Percentiles rank a stretch among this genome's conserved stretches.
Conservation (phyloP, 1,140 invertebrate genomes). For the Pachypeltis micranthus region DNA sequence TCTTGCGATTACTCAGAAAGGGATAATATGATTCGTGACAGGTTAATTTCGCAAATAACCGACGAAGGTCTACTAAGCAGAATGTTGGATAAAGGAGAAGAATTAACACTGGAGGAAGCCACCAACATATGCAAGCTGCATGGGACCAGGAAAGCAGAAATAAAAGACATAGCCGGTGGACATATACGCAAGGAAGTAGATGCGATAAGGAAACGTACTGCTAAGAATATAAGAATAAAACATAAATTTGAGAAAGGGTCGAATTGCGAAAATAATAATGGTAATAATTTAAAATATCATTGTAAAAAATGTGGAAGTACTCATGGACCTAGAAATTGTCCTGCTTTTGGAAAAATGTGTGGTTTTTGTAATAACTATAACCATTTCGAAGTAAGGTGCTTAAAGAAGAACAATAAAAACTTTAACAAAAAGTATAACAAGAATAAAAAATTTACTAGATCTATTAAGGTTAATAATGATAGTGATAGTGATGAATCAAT, state of each 20-base stretch:
- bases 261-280: background rate
- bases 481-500: background rate
- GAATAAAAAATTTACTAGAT: background rate
- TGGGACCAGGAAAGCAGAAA: background rate
- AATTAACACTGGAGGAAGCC: background rate
- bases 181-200: background rate
- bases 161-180: background rate
- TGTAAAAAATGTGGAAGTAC: background rate
- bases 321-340: background rate
- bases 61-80: background rate
- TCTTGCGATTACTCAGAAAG: too few relatives aligned
- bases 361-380: background rate
- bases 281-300: background rate
- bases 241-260: background rate
- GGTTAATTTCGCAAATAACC: background rate
- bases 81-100: background rate
- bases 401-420: background rate
- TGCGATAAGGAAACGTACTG: background rate
- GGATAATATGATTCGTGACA: too few relatives aligned
- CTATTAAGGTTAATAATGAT: background rate
- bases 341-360: background rate
- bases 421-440: background rate
- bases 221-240: background rate
- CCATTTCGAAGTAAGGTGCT: background rate
- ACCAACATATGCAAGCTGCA: background rate